Conservation (phyloP, 2,113 vertebrate species). For the Lathamus discolor region DNA sequence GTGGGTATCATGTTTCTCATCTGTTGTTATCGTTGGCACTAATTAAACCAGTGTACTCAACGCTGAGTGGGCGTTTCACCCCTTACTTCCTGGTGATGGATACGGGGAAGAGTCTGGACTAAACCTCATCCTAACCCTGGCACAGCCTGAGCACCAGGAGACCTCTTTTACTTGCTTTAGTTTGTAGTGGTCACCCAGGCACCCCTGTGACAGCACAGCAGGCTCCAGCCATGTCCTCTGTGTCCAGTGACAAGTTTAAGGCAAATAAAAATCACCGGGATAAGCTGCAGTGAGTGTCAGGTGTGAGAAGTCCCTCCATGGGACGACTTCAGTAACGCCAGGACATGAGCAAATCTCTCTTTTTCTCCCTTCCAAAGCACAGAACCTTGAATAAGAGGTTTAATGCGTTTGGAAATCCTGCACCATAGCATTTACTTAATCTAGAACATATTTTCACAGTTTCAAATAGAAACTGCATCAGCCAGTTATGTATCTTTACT, state of each 20-base stretch:
- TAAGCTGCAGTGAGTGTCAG: background rate
- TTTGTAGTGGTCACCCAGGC: too few species aligned
- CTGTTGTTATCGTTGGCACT: background rate
- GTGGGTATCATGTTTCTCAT: background rate
- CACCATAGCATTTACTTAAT: background rate
- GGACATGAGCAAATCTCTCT: background rate
- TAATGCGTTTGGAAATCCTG: background rate
- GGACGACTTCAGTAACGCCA: background rate
- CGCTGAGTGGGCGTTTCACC: background rate
- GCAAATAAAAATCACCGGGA: background rate
- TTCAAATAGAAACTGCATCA: background rate
- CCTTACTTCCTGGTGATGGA: background rate
- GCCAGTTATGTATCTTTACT: background rate
- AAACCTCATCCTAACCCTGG: background rate
- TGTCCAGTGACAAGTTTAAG: too few species aligned
- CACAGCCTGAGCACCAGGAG: background rate
- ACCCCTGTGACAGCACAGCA: background rate
- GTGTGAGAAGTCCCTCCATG: background rate
- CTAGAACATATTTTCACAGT: background rate
- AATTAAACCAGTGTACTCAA: background rate
- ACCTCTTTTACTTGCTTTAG: too few species aligned
- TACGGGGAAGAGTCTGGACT: background rate
- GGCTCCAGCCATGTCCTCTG: background rate
- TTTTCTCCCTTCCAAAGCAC: background rate
- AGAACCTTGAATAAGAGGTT: background rate